phyloP scores from a whole-genome alignment of 2,113 vertebrate species.

The Passer domesticus region DNA sequence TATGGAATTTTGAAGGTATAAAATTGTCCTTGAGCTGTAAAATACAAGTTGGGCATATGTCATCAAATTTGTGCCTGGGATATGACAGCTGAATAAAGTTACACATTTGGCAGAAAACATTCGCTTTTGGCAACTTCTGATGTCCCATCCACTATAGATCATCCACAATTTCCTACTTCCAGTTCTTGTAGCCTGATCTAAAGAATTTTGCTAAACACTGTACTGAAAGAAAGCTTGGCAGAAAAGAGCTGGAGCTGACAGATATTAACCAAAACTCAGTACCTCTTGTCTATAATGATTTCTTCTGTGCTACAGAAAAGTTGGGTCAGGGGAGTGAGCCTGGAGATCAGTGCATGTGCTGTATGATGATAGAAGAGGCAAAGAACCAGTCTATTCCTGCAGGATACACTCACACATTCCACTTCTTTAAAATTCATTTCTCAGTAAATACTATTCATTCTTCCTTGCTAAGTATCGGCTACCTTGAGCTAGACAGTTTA shows the following conservation, averaged over 20 bases:
- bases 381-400: background rate
- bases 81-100: constrained; percentile 13
- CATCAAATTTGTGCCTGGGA: background rate
- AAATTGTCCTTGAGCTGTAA: background rate
- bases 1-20: background rate
- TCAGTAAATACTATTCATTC: background rate
- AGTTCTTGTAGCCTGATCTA: background rate
- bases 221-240: background rate
- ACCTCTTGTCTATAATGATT: background rate
- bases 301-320: background rate
- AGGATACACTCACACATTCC: background rate
- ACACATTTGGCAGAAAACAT: background rate
- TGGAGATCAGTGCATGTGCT: background rate
- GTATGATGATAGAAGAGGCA: background rate
- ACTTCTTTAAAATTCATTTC: background rate
- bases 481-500: background rate
- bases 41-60: background rate
- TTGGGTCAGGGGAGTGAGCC: background rate
- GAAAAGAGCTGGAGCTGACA: background rate
- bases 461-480: background rate
- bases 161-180: background rate
- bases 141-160: constrained; percentile 8
- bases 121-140: constrained; percentile 21
- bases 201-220: background rate
- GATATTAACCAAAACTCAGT: background rate